Conservation (phyloP, 2,797 vertebrate genomes). For the Dendrocincla fuliginosa region DNA sequence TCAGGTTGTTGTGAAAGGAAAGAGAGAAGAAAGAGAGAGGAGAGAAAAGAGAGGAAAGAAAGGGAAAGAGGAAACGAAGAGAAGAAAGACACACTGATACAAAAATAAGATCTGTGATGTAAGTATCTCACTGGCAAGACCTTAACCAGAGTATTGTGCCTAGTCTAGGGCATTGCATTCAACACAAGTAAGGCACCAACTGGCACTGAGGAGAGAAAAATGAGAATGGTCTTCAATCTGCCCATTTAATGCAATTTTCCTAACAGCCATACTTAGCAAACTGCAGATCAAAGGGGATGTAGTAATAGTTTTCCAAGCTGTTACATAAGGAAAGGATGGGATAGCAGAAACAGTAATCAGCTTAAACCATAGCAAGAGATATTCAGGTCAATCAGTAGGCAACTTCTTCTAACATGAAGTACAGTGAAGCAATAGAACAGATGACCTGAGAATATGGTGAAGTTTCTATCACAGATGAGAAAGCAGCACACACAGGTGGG, state of each 20-base stretch:
- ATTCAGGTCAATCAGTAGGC: not conserved
- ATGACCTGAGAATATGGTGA: not conserved
- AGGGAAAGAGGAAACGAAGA: too few species aligned
- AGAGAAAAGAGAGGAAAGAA: too few species aligned
- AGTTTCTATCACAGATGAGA: not conserved
- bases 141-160: not conserved
- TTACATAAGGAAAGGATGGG: not conserved
- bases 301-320: not conserved
- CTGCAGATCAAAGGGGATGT: constrained; percentile 9
- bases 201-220: not conserved
- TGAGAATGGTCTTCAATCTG: not conserved
- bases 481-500: not conserved
- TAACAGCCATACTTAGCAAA: not conserved
- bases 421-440: not conserved
- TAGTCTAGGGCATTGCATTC: not conserved
- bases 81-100: not conserved
- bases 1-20: not conserved
- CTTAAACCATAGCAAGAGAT: constrained; percentile 9
- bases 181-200: not conserved
- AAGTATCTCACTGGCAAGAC: not conserved
- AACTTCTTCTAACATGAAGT: not conserved
- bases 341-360: not conserved
- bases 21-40: too few species aligned
- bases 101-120: not conserved
- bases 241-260: not conserved